phyloP scores from a whole-genome alignment of 2,888 invertebrate species.

The Leistus spinibarbis region DNA sequence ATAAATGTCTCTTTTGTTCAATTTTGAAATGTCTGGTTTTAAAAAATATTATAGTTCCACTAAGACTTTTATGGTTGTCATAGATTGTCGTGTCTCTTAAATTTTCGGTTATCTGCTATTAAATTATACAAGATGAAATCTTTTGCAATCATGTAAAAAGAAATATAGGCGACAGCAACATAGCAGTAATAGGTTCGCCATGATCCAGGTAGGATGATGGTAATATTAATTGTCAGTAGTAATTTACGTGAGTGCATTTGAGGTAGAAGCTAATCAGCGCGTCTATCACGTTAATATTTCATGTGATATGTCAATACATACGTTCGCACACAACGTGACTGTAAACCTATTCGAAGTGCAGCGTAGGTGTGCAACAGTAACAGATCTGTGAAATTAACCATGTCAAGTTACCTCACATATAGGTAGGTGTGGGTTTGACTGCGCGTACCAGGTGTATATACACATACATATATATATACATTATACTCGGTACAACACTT shows the following conservation, averaged over 20 bases:
- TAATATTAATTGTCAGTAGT: slow-evolving; percentile 18
- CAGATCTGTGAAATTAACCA: neutral
- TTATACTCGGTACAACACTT: neutral
- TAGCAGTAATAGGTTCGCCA: neutral
- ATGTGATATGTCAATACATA: slow-evolving; percentile 23
- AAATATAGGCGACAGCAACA: no score
- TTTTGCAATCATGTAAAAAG: no score
- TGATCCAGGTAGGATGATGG: neutral
- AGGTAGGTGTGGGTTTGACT: no score
- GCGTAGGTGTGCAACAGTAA: neutral
- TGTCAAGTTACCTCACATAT: neutral
- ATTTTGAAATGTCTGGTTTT: no score
- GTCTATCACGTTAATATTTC: slow-evolving; percentile 25
- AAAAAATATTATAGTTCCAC: no score
- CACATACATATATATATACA: neutral
- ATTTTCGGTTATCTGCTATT: no score
- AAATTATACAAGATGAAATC: no score
- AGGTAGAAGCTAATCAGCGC: slow-evolving; percentile 9
- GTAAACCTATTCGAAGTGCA: neutral
- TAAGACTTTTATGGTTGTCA: no score
- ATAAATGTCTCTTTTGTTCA: no score
- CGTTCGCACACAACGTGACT: neutral
- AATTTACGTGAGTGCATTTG: slow-evolving; percentile 14
- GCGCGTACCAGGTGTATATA: no score
- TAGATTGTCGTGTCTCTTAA: no score